Evolutionary conservation across 2,113 vertebrate species (phyloP).

Genomic region (Hymenochirus boettgeri): DNA sequence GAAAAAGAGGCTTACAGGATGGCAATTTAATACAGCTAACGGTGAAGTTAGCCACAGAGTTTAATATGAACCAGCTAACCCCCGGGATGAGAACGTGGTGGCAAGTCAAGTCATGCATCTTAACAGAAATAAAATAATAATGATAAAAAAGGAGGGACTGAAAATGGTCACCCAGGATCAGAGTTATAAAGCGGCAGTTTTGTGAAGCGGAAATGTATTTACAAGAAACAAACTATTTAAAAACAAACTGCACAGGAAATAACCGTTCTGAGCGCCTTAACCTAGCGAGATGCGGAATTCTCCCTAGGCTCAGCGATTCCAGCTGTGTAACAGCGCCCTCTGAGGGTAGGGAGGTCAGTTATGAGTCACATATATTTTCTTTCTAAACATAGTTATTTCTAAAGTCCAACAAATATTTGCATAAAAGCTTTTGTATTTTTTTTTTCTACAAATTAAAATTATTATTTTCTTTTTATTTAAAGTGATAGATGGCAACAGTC

Average conservation of each 20-base stretch:
- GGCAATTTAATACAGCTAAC: slow-evolving; percentile 39
- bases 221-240: slow-evolving; percentile 39
- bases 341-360: neutral
- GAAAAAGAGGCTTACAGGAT: slow-evolving; percentile 26
- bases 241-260: slow-evolving; percentile 19
- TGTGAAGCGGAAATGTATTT: slow-evolving; percentile 37
- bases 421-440: slow-evolving; percentile 33
- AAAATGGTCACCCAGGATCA: neutral
- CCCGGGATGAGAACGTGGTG: slow-evolving; percentile 4
- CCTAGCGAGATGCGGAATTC: slow-evolving; percentile 5
- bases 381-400: slow-evolving; percentile 36
- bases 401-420: slow-evolving; percentile 35
- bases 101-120: slow-evolving; percentile 36
- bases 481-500: slow-evolving; percentile 1
- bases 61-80: slow-evolving; percentile 28
- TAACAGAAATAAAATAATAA: slow-evolving; percentile 14
- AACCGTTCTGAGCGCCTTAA: neutral
- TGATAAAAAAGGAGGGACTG: neutral
- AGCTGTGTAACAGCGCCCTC: neutral
- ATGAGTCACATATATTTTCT: slow-evolving; percentile 25
- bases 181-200: slow-evolving; percentile 26
- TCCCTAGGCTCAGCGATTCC: neutral
- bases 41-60: slow-evolving; percentile 20
- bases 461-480: slow-evolving; percentile 2
- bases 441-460: slow-evolving; percentile 18